A percentile compares a stretch with the other conserved stretches of the same genome.
Evolutionary conservation across 2,797 vertebrate genomes (phyloP).

Genomic region (Eleutherodactylus coqui): DNA sequence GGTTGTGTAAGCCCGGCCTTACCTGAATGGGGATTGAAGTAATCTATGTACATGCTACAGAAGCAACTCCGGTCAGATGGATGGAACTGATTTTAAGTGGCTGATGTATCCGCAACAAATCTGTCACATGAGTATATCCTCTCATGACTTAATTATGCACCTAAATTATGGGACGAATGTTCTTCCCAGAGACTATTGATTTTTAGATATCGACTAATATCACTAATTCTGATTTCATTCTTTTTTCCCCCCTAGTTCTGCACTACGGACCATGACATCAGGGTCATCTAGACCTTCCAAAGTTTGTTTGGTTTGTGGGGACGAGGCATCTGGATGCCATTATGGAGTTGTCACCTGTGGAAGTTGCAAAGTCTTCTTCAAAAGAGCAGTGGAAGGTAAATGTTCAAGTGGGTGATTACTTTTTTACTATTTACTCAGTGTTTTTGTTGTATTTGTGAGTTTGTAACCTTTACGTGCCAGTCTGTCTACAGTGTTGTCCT

Average conservation of each 20-base stretch:
- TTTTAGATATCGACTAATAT: not conserved
- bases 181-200: not conserved
- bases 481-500: not conserved
- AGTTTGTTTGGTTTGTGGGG: constrained; percentile 97
- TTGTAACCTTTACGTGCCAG: constrained; percentile 1
- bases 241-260: constrained; percentile 80
- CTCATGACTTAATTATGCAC: too few relatives aligned
- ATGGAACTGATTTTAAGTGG: too few relatives aligned
- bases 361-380: constrained; percentile 99
- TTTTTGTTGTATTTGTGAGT: constrained; percentile 37
- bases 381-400: constrained; percentile 99
- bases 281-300: constrained; percentile 92
- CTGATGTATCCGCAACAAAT: too few relatives aligned
- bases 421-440: constrained; percentile 62
- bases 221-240: constrained; percentile 31
- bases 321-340: constrained; percentile 98
- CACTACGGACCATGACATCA: constrained; percentile 88
- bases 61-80: not conserved
- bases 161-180: too few relatives aligned
- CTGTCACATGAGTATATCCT: too few relatives aligned
- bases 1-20: too few relatives aligned
- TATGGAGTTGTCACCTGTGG: constrained; percentile 98
- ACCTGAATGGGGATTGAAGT: not conserved
- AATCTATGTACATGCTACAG: not conserved
- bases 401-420: constrained; percentile 70